phyloP scores from a whole-genome alignment of 2,113 vertebrate genomes.

The Laticauda laticaudata region DNA sequence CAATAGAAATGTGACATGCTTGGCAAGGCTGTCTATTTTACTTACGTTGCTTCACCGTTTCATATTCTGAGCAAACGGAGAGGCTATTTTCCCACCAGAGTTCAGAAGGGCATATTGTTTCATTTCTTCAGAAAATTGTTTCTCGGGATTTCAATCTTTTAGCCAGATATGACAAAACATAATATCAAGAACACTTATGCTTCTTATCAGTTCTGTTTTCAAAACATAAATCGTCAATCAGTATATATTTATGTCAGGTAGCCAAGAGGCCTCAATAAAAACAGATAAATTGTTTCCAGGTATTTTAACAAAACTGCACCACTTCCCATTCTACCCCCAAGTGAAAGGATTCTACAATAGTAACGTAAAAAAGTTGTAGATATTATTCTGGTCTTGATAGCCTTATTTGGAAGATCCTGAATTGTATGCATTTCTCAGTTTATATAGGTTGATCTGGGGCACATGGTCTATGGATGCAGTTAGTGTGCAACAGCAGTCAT shows the following conservation, averaged over 20 bases:
- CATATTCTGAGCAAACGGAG: slow-evolving; percentile 87
- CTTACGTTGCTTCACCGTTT: slow-evolving; percentile 89
- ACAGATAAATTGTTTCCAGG: slow-evolving; percentile 58
- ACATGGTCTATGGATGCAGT: not conserved
- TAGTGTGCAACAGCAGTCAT: too few relatives aligned
- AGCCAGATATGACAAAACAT: slow-evolving; percentile 97
- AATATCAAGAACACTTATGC: slow-evolving; percentile 99
- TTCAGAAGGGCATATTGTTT: slow-evolving; percentile 95
- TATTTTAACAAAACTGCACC: slow-evolving; percentile 57
- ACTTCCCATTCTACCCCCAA: slow-evolving; percentile 47
- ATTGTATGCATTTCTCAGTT: slow-evolving; percentile 61
- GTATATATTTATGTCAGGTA: slow-evolving; percentile 90
- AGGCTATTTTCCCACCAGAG: slow-evolving; percentile 92
- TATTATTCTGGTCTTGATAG: slow-evolving; percentile 56
- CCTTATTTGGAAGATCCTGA: slow-evolving; percentile 58
- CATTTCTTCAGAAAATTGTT: slow-evolving; percentile 99
- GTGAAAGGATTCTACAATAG: slow-evolving; percentile 60
- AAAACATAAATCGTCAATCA: slow-evolving; percentile 99
- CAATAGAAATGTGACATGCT: slow-evolving; percentile 80
- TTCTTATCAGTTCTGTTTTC: slow-evolving; percentile 98
- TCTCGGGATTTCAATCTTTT: slow-evolving; percentile 99
- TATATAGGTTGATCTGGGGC: not conserved
- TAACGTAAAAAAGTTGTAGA: slow-evolving; percentile 59
- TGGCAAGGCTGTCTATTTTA: slow-evolving; percentile 89
- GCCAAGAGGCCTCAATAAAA: slow-evolving; percentile 64